These are phyloP conservation scores for Nyctibius bracteatus DNA, from an alignment of 2,113 vertebrate genomes.

Conservation along the genomic window DNA sequence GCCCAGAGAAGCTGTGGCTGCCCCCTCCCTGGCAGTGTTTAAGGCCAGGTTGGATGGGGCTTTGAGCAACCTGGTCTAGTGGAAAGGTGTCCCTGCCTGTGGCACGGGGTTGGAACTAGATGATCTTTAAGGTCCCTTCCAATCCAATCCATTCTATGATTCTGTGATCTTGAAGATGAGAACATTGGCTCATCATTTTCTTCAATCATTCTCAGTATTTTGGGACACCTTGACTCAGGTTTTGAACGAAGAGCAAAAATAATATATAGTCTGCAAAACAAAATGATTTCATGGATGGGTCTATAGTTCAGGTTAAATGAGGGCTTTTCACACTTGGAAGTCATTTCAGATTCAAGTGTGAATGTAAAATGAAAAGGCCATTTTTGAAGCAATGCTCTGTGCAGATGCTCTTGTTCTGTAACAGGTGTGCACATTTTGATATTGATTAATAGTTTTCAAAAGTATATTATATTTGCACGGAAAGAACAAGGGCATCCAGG, in stretches of 20 bases:
- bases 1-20: too few species aligned
- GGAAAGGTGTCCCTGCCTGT: too few species aligned
- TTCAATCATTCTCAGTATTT: not conserved
- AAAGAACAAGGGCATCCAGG: not conserved
- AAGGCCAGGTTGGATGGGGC: too few species aligned
- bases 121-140: too few species aligned
- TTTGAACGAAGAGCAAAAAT: not conserved
- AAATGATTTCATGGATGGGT: not conserved
- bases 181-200: not conserved
- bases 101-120: too few species aligned
- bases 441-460: not conserved
- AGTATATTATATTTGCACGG: not conserved
- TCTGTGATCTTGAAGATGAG: not conserved
- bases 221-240: not conserved
- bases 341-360: not conserved
- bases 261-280: accelerated
- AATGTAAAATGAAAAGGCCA: not conserved
- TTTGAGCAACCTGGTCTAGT: too few species aligned
- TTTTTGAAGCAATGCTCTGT: not conserved
- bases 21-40: too few species aligned
- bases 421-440: not conserved
- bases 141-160: too few species aligned
- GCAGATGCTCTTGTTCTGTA: not conserved
- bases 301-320: not conserved
- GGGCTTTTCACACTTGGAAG: not conserved